These are phyloP conservation scores for Pangasianodon hypophthalmus DNA, from an alignment of 2,113 vertebrate genomes.

Conservation along the genomic window DNA sequence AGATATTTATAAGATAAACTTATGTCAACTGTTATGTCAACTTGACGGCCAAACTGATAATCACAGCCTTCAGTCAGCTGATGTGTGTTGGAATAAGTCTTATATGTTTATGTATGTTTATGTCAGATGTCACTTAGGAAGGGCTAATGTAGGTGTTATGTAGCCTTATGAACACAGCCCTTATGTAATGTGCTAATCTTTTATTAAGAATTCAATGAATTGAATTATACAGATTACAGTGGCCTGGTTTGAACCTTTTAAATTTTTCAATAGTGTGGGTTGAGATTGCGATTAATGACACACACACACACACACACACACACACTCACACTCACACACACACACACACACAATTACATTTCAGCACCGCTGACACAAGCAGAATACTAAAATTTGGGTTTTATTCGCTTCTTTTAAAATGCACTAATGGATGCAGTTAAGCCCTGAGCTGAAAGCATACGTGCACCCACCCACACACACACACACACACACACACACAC, in stretches of 20 bases:
- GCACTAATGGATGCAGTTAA: conserved; percentile 14
- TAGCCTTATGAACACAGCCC: not conserved
- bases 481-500: not conserved
- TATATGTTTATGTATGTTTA: not conserved
- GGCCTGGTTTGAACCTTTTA: not conserved
- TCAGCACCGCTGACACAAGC: not conserved
- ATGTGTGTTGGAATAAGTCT: not conserved
- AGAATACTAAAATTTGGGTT: not conserved
- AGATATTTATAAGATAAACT: not conserved
- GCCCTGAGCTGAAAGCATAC: not conserved
- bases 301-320: not conserved
- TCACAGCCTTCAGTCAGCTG: not conserved
- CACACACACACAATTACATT: not conserved
- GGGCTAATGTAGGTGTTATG: not conserved
- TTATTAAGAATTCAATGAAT: not conserved
- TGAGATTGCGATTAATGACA: not conserved
- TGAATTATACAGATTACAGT: not conserved
- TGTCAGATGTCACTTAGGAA: not conserved
- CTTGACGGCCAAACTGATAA: not conserved
- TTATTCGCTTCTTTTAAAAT: not conserved
- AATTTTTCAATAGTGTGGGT: not conserved
- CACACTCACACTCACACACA: not conserved
- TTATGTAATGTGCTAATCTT: not conserved
- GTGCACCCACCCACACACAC: not conserved
- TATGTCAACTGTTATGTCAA: not conserved